These are phyloP conservation scores for Belonocnema kinseyi DNA, from an alignment of 1,140 invertebrate genomes.

Conservation along the genomic window DNA sequence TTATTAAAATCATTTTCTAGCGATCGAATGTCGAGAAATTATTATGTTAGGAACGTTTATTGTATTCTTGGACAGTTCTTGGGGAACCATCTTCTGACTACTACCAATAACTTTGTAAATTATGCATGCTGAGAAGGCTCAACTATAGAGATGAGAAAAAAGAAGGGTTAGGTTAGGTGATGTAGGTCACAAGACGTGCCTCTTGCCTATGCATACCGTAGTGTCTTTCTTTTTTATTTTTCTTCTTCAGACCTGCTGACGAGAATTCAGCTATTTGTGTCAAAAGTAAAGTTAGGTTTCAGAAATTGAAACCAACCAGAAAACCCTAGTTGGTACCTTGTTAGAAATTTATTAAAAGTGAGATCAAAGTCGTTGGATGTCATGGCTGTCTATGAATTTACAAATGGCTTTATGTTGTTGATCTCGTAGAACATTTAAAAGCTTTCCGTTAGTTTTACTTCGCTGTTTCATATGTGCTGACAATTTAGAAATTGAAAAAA, in stretches of 20 bases:
- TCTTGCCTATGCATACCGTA: background rate
- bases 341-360: background rate
- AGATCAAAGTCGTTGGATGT: background rate
- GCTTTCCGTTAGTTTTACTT: too few species aligned
- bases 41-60: too few species aligned
- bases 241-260: background rate
- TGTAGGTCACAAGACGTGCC: background rate
- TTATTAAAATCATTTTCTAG: too few species aligned
- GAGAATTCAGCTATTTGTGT: background rate
- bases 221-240: background rate
- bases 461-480: too few species aligned
- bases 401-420: background rate
- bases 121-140: conserved; percentile 41
- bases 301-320: background rate
- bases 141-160: background rate
- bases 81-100: background rate
- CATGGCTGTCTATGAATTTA: background rate
- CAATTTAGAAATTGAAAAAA: too few species aligned
- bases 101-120: conserved; percentile 48
- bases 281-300: background rate
- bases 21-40: too few species aligned
- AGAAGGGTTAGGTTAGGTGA: background rate
- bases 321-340: background rate
- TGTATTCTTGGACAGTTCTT: background rate
- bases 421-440: background rate